A percentile compares a stretch with the other conserved stretches of the same genome.
Conservation (phyloP, 2,888 invertebrate genomes). For the Netelia virgata region DNA sequence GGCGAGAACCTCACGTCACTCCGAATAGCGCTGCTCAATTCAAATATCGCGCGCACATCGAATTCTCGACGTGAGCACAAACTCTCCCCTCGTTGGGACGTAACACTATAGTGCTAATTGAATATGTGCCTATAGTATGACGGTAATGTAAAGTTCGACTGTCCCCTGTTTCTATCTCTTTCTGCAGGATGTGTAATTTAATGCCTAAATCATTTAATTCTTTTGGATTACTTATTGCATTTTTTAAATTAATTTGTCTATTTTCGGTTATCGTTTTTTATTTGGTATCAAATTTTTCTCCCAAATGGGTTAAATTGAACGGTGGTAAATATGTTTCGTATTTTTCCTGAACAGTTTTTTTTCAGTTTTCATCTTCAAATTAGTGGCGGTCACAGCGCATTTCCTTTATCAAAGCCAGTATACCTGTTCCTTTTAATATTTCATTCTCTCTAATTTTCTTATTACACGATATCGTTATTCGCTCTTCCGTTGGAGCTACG, state of each 20-base stretch:
- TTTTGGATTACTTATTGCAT: neutral
- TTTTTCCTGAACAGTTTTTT: neutral
- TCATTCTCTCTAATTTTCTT: neutral
- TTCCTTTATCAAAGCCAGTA: slow-evolving; percentile 32
- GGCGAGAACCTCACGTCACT: too few relatives aligned
- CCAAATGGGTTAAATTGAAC: neutral
- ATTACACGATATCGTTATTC: neutral
- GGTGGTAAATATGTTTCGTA: slow-evolving; percentile 18
- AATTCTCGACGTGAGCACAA: too few relatives aligned
- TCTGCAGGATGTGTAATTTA: too few relatives aligned
- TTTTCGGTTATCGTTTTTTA: neutral
- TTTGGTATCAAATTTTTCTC: neutral
- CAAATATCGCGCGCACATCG: too few relatives aligned
- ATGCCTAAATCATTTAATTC: neutral
- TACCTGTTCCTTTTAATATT: slow-evolving; percentile 1
- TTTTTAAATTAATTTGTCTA: slow-evolving; percentile 7
- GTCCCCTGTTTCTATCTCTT: neutral
- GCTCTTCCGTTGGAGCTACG: neutral
- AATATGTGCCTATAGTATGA: neutral
- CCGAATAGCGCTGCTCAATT: too few relatives aligned
- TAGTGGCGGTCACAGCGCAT: slow-evolving; percentile 27
- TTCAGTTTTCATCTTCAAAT: neutral
- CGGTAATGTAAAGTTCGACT: neutral
- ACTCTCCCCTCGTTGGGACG: too few relatives aligned
- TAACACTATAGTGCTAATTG: too few relatives aligned